Conservation (phyloP, 2,113 vertebrate species). For the Phyllostomus hastatus region DNA sequence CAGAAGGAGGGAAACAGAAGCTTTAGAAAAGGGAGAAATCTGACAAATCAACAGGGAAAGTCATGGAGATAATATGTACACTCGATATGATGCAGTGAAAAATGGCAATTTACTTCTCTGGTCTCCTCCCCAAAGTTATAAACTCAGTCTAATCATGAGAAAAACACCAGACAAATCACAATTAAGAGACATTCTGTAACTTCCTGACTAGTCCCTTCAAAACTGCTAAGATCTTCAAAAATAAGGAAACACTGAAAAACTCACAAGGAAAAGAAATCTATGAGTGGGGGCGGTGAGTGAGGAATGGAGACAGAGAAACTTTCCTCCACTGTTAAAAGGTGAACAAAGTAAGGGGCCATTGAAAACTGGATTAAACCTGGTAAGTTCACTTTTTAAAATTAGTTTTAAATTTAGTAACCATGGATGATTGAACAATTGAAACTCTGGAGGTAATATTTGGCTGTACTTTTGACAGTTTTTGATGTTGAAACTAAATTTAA, state of each 20-base stretch:
- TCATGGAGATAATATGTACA: too few species aligned
- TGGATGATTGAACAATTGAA: not conserved
- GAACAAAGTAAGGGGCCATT: not conserved
- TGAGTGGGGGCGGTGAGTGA: not conserved
- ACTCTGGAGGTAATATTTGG: not conserved
- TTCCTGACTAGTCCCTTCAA: not conserved
- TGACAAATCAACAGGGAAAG: not conserved
- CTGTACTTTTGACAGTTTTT: not conserved
- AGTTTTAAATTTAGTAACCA: not conserved
- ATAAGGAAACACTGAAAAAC: not conserved
- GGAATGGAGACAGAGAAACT: not conserved
- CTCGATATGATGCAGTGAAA: not conserved
- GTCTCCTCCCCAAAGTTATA: not conserved
- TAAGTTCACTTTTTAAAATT: not conserved
- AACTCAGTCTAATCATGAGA: not conserved
- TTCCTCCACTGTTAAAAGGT: not conserved
- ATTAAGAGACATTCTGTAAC: not conserved
- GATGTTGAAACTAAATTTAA: not conserved
- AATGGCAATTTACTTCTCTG: not conserved
- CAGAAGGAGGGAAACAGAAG: too few species aligned
- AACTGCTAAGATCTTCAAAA: not conserved
- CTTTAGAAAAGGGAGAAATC: not conserved
- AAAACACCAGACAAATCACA: not conserved
- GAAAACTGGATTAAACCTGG: not conserved
- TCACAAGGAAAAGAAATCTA: not conserved